Conservation (phyloP, 2,888 invertebrate genomes). For the Drosophila anomalipes region DNA sequence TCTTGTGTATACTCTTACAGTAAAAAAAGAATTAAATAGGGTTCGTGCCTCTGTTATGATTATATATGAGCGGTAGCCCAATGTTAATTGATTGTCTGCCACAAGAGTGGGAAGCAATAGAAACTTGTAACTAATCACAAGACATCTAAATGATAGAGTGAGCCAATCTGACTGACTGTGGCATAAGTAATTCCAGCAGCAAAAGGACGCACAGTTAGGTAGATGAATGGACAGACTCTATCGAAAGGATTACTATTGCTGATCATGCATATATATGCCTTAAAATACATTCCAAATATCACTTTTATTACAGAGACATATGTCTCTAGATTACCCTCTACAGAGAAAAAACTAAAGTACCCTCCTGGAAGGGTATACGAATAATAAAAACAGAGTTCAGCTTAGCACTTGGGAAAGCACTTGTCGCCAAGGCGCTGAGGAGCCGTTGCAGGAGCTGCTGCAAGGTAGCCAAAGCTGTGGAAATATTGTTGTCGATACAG, state of each 20-base stretch:
- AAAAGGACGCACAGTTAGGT: background rate
- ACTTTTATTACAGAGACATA: too few species aligned
- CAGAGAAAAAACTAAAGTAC: background rate
- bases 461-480: conserved; percentile 31
- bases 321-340: background rate
- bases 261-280: background rate
- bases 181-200: background rate
- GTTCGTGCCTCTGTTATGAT: fast-evolving
- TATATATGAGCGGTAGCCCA: background rate
- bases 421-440: conserved; percentile 43
- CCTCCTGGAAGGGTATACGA: background rate
- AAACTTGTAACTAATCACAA: background rate
- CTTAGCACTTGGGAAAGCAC: conserved; percentile 63
- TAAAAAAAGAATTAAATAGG: background rate
- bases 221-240: background rate
- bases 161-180: background rate
- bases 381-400: conserved; percentile 16
- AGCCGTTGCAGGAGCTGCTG: conserved; percentile 20
- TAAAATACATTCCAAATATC: background rate
- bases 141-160: fast-evolving
- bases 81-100: background rate
- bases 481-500: conserved; percentile 83
- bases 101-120: background rate
- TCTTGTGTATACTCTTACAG: background rate
- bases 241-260: background rate